phyloP scores from a whole-genome alignment of 2,113 vertebrate species.

The Oreocharis arfaki region DNA sequence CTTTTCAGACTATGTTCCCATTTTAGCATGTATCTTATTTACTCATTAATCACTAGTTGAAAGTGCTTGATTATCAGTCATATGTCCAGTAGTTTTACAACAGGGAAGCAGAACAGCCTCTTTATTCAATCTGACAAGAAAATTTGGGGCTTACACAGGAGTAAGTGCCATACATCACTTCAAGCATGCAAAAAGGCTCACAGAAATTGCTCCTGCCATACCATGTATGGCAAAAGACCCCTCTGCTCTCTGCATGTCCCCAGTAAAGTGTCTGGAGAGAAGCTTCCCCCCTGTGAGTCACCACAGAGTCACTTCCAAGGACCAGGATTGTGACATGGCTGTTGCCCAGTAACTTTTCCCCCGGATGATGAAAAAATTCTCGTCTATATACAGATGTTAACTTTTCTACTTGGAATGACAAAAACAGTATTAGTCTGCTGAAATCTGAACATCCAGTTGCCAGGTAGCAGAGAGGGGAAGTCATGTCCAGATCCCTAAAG shows the following conservation, averaged over 20 bases:
- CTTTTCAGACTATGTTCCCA: background rate
- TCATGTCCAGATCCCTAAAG: background rate
- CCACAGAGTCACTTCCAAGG: background rate
- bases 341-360: background rate
- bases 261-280: background rate
- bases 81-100: background rate
- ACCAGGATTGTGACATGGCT: background rate
- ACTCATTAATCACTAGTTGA: background rate
- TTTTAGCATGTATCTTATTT: background rate
- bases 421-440: background rate
- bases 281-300: background rate
- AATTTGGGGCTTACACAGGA: background rate
- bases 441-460: background rate
- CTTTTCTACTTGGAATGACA: background rate
- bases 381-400: background rate
- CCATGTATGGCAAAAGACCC: accelerated
- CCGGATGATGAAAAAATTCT: background rate
- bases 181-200: background rate
- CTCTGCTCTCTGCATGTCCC: background rate
- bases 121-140: background rate
- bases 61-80: background rate
- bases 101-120: background rate
- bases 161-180: background rate
- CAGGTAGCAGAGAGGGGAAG: background rate
- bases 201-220: background rate